Base-by-base conservation (phyloP, 2,888 invertebrate species). In the Anarsia innoxiella region DNA sequence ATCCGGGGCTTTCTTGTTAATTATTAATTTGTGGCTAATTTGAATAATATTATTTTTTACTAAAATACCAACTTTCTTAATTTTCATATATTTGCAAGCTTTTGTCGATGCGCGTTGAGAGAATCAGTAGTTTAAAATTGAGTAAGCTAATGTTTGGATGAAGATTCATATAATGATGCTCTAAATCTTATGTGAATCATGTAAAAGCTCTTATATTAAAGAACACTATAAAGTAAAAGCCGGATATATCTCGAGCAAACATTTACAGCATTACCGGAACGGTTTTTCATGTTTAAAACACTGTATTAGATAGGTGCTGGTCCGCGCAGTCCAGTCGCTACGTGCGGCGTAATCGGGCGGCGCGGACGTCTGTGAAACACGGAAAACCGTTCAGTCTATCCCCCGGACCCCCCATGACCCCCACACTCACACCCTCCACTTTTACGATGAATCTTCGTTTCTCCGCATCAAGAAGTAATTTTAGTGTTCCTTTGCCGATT, bases 381-480 rank as follows among this genome's bases (percentile, higher is more conserved):
- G 84, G 80, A 84, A 84, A 84, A 84, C 77, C 84, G 70, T 84
- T 84, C 84, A 83, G 82, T 76, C 76, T 53, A 60, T 72, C 70
- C 60, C 71, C 59, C 42, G 40, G 41, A 41, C 51, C 51, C 48
- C 48, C 57, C 48, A 46, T 48, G 46, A 50, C 51, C 51, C 44
- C 55, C 51, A 53, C 59, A 56, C 58, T 45, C 45, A 53, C 59
- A 55, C 73, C 77, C 71, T 70, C 78, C 77, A 77, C 78, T 83
- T 83, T 83, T 83, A 84, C 83, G 83, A 83, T 83, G 83, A 83
- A 83, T 84, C 83, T 83, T 84, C 83, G 82, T 82, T 83, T 82
- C 83, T 79, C 76, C 79, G 80, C 79, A 83, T 82, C 83, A 83
- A 82, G 83, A 83, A 84, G 83, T 82, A 83, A 83, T 83, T 83